phyloP scores from a whole-genome alignment of 2,797 vertebrate genomes.

The Chelon labrosus region DNA sequence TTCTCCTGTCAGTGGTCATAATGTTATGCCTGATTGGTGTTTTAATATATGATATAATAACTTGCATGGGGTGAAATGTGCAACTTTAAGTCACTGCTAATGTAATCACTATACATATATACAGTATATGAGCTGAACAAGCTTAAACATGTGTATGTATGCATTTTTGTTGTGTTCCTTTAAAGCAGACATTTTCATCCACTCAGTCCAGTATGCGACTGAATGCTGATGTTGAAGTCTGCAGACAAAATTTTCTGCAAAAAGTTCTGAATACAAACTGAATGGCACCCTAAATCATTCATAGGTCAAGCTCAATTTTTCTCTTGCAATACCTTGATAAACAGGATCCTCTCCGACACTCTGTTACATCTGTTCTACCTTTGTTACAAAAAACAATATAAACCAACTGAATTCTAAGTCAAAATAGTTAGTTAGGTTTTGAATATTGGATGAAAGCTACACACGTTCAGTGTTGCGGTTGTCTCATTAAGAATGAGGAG shows the following conservation, averaged over 20 bases:
- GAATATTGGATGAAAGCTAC: conserved; percentile 4
- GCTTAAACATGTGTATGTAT: too few relatives aligned
- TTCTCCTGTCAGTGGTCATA: too few relatives aligned
- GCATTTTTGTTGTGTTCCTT: too few relatives aligned
- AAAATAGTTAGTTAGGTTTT: neutral
- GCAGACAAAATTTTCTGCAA: neutral
- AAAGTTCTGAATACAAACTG: neutral
- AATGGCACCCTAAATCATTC: neutral
- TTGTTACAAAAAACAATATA: neutral
- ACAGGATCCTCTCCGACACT: neutral
- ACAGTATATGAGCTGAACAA: too few relatives aligned
- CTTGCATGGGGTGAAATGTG: too few relatives aligned
- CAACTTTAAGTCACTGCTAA: too few relatives aligned
- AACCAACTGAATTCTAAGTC: neutral
- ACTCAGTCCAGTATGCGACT: too few relatives aligned
- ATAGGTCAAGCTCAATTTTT: neutral
- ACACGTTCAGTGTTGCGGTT: neutral
- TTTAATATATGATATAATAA: too few relatives aligned
- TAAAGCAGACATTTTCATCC: too few relatives aligned
- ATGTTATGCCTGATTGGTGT: too few relatives aligned
- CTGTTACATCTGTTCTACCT: neutral
- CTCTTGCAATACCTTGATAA: neutral
- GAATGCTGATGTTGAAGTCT: neutral
- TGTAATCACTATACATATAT: too few relatives aligned
- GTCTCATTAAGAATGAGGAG: neutral